These are phyloP conservation scores for Argyresthia albistria DNA, from an alignment of 2,888 invertebrate species.

Conservation along the genomic window DNA sequence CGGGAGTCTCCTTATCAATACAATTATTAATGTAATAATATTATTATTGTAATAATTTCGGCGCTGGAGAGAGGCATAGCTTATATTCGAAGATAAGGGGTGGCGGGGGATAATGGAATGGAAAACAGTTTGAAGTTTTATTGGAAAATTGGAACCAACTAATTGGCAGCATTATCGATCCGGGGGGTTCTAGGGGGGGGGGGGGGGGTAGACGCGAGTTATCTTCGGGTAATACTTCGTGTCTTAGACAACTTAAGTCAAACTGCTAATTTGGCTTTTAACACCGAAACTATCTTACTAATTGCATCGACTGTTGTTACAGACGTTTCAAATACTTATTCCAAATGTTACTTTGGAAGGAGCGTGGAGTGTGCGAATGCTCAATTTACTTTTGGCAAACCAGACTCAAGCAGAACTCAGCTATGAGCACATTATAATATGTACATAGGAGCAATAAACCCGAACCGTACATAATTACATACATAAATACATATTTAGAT, in stretches of 20 bases:
- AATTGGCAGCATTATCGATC: constrained; percentile 69
- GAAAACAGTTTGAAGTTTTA: constrained; percentile 73
- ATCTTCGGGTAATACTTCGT: neutral
- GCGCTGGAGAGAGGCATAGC: constrained; percentile 60
- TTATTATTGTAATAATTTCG: constrained; percentile 72
- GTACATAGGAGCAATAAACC: neutral
- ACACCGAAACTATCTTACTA: neutral
- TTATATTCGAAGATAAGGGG: constrained; percentile 70
- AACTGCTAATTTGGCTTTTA: neutral
- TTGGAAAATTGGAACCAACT: constrained; percentile 69
- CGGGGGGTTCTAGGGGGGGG: constrained; percentile 23
- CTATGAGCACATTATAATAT: neutral
- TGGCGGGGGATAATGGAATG: constrained; percentile 69
- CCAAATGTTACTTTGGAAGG: too few relatives aligned
- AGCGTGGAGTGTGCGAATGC: too few relatives aligned
- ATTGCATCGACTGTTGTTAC: too few relatives aligned
- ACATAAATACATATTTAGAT: constrained; percentile 40
- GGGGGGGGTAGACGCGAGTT: constrained; percentile 16
- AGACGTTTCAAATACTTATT: too few relatives aligned
- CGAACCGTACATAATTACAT: constrained; percentile 38
- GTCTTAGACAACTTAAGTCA: neutral
- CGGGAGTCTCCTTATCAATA: constrained; percentile 73
- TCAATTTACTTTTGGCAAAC: too few relatives aligned
- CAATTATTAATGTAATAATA: constrained; percentile 74
- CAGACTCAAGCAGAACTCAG: neutral